phyloP scores from a whole-genome alignment of 2,113 vertebrate genomes.

The Ochotona princeps region DNA sequence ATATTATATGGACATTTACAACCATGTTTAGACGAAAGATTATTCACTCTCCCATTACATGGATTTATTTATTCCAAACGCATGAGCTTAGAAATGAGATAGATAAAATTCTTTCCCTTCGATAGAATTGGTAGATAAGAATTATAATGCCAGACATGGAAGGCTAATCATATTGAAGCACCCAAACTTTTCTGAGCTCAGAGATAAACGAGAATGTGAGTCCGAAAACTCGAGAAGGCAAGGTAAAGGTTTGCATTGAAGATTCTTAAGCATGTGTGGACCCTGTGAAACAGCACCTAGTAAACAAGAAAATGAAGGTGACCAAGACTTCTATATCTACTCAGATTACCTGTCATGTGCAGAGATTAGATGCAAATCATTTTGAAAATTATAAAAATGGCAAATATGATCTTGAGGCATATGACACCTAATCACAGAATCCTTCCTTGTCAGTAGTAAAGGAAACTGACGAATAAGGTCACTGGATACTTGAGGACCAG shows the following conservation, averaged over 20 bases:
- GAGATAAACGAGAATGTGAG: neutral
- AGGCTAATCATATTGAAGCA: neutral
- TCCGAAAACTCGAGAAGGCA: neutral
- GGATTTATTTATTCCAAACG: slow-evolving; percentile 12
- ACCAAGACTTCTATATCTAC: neutral
- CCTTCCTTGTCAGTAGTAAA: neutral
- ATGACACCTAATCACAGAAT: neutral
- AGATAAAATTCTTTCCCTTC: neutral
- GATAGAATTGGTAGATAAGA: neutral
- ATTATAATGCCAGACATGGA: neutral
- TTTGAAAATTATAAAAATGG: neutral
- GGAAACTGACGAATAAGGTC: accelerated
- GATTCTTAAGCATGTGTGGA: neutral
- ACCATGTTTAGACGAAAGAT: neutral
- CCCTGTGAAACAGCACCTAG: neutral
- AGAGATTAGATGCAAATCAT: neutral
- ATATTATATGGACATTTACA: neutral
- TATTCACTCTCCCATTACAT: neutral
- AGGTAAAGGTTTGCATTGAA: neutral
- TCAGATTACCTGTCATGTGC: neutral
- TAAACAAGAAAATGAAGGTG: neutral
- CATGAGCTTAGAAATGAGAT: neutral
- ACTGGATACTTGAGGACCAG: neutral
- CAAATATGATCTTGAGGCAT: neutral
- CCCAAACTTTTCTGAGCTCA: neutral